These are phyloP conservation scores for Daubentonia madagascariensis DNA, from an alignment of 2,113 vertebrate species.

Conservation along the genomic window DNA sequence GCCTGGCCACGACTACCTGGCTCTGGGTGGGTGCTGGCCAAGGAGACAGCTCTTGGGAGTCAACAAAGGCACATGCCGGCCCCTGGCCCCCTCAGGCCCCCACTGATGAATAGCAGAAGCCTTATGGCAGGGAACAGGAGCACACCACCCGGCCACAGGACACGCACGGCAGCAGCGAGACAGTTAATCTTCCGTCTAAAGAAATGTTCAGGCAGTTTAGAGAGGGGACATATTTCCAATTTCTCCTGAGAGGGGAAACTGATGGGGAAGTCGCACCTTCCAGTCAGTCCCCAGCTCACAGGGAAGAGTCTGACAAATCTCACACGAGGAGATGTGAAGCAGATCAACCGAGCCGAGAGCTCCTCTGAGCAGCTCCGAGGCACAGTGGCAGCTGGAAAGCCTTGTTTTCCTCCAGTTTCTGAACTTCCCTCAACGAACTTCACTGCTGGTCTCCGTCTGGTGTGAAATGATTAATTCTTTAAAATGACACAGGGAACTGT, in stretches of 20 bases:
- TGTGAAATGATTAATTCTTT: slow-evolving; percentile 69
- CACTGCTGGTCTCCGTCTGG: slow-evolving; percentile 65
- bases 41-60: not conserved
- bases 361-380: slow-evolving; percentile 69
- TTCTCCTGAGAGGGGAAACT: slow-evolving; percentile 70
- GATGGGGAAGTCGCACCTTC: slow-evolving; percentile 63
- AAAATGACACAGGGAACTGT: not conserved
- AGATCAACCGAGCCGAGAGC: not conserved
- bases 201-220: slow-evolving; percentile 22
- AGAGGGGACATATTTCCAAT: slow-evolving; percentile 61
- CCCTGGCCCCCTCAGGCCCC: rapidly evolving
- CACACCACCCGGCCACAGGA: rapidly evolving
- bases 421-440: slow-evolving; percentile 54
- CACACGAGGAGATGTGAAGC: slow-evolving; percentile 48
- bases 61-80: not conserved
- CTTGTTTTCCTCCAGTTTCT: slow-evolving; percentile 62
- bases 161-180: not conserved
- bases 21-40: not conserved
- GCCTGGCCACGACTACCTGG: not conserved
- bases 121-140: not conserved
- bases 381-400: slow-evolving; percentile 73
- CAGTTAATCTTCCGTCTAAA: slow-evolving; percentile 62
- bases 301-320: slow-evolving; percentile 64
- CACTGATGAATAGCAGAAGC: not conserved
- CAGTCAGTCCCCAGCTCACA: slow-evolving; percentile 46